These are phyloP conservation scores for Sciurus vulgaris DNA, from an alignment of 2,797 vertebrate species.

Conservation along the genomic window DNA sequence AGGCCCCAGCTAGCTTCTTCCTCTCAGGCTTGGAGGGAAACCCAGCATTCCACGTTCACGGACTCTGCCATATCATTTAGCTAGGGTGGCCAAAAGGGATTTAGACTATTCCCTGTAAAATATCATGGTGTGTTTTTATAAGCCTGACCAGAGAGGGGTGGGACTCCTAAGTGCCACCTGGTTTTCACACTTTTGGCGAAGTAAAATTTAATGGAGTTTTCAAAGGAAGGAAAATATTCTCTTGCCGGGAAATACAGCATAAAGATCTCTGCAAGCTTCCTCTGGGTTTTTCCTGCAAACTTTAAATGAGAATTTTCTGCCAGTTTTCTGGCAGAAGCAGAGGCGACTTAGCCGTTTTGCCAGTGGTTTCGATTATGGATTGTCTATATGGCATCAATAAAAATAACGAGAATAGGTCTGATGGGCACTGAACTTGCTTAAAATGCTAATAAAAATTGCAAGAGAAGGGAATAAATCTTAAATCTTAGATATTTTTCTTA, in stretches of 20 bases:
- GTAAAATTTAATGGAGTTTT: conserved; percentile 75
- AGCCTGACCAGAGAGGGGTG: neutral
- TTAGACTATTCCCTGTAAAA: neutral
- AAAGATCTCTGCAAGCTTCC: conserved; percentile 76
- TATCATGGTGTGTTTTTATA: neutral
- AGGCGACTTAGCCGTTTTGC: conserved; percentile 45
- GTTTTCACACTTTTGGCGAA: conserved; percentile 73
- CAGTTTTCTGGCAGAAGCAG: conserved; percentile 71
- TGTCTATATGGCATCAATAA: conserved; percentile 74
- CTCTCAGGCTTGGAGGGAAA: conserved; percentile 7
- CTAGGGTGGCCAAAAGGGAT: conserved; percentile 7
- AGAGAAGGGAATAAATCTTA: conserved; percentile 66
- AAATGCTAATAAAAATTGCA: conserved; percentile 78
- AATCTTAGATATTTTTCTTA: conserved; percentile 74
- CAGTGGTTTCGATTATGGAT: conserved; percentile 71
- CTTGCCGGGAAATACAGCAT: conserved; percentile 58
- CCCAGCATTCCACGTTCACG: neutral
- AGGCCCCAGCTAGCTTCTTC: neutral
- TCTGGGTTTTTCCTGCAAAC: conserved; percentile 67
- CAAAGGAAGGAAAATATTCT: conserved; percentile 64
- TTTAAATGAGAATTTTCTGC: conserved; percentile 80
- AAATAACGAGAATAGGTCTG: conserved; percentile 62
- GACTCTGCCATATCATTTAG: neutral
- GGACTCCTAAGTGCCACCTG: conserved; percentile 49
- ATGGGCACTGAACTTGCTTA: conserved; percentile 71